These are phyloP conservation scores for Pollenia griseotomentosa DNA, from an alignment of 2,888 invertebrate species.

Conservation along the genomic window DNA sequence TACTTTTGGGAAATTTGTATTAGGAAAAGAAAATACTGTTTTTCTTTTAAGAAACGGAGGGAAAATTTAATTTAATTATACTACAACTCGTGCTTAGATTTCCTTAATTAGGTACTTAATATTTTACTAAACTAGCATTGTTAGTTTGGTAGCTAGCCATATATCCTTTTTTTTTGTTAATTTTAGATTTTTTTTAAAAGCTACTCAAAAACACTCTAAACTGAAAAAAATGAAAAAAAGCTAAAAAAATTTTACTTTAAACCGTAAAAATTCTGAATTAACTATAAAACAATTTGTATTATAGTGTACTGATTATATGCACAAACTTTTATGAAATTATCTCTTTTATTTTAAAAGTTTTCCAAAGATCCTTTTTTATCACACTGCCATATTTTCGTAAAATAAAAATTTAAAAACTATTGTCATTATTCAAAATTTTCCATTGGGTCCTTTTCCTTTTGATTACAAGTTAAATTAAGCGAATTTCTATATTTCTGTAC, in stretches of 20 bases:
- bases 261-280: not conserved
- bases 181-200: too few species aligned
- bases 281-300: not conserved
- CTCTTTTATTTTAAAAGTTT: not conserved
- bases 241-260: too few species aligned
- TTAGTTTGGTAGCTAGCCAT: not conserved
- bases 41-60: too few species aligned
- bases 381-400: too few species aligned
- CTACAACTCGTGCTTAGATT: not conserved
- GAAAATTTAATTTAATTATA: not conserved
- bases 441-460: not conserved
- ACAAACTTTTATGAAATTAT: not conserved
- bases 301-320: not conserved
- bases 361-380: slow-evolving; percentile 7
- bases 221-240: too few species aligned
- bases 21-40: too few species aligned
- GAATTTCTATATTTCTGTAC: slow-evolving; percentile 10
- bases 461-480: slow-evolving; percentile 29
- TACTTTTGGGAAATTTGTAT: too few species aligned
- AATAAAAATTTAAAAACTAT: not conserved
- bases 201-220: too few species aligned
- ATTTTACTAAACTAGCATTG: not conserved
- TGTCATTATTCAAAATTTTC: not conserved
- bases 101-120: too few species aligned
- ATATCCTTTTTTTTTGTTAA: not conserved